These are phyloP conservation scores for Synanthedon myopaeformis DNA, from an alignment of 2,888 invertebrate species.

Conservation along the genomic window DNA sequence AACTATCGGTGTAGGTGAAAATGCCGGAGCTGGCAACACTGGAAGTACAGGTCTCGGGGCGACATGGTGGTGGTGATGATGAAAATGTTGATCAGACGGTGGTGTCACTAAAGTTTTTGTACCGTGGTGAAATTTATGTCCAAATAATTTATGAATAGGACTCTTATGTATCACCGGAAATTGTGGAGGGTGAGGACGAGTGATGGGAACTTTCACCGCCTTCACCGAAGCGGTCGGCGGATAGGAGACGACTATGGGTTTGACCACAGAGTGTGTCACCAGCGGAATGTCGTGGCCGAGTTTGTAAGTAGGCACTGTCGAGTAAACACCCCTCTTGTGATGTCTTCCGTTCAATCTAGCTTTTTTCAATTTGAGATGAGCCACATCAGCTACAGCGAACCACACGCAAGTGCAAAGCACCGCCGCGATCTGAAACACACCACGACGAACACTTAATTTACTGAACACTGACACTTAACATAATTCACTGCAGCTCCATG, in stretches of 20 bases:
- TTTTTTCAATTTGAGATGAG: conserved; percentile 40
- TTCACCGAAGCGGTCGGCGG: conserved; percentile 56
- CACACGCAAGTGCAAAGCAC: conserved; percentile 43
- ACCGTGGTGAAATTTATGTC: conserved; percentile 43
- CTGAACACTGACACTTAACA: conserved; percentile 3
- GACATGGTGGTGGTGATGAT: conserved; percentile 59
- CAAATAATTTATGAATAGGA: conserved; percentile 48
- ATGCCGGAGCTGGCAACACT: conserved; percentile 25
- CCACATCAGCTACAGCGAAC: conserved; percentile 32
- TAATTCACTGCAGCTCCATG: conserved; percentile 15
- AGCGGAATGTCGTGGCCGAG: conserved; percentile 59
- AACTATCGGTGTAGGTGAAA: conserved; percentile 13
- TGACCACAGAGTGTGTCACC: conserved; percentile 58
- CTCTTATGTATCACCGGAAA: conserved; percentile 49
- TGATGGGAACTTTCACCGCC: conserved; percentile 54
- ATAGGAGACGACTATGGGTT: conserved; percentile 57
- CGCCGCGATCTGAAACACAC: conserved; percentile 52
- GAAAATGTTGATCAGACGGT: conserved; percentile 47
- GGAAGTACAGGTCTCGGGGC: conserved; percentile 43
- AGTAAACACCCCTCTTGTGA: conserved; percentile 51
- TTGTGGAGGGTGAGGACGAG: conserved; percentile 31
- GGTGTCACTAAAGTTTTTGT: conserved; percentile 32
- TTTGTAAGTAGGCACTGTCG: conserved; percentile 56
- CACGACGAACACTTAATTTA: conserved; percentile 23
- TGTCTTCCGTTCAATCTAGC: conserved; percentile 40